Evolutionary conservation across 2,113 vertebrate species (phyloP).

Genomic region (Ondatra zibethicus): DNA sequence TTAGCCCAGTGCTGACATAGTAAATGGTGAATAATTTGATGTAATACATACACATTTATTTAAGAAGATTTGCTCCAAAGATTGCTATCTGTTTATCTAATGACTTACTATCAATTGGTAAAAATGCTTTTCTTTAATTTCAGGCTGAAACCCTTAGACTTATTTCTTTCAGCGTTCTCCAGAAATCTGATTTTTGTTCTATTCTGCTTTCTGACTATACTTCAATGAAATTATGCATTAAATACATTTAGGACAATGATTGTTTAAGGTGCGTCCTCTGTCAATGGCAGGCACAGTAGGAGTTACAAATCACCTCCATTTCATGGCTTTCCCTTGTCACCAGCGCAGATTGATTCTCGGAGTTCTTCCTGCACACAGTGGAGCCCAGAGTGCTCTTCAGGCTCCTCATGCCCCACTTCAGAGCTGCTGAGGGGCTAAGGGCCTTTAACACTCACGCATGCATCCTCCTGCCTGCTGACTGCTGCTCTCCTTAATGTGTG

Average conservation of each 20-base stretch:
- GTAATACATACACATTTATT: not conserved
- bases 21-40: not conserved
- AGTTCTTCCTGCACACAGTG: not conserved
- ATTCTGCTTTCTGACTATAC: not conserved
- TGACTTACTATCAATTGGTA: not conserved
- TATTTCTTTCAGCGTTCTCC: conserved; percentile 18
- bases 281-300: not conserved
- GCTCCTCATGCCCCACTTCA: not conserved
- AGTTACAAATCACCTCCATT: not conserved
- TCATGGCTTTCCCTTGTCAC: not conserved
- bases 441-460: accelerated
- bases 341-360: not conserved
- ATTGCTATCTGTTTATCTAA: not conserved
- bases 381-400: accelerated
- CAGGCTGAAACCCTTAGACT: not conserved
- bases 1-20: not conserved
- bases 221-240: not conserved
- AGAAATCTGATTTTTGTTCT: not conserved
- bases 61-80: conserved; percentile 23
- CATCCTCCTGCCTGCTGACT: not conserved
- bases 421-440: not conserved
- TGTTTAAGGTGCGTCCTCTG: not conserved
- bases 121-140: conserved; percentile 46
- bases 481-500: not conserved
- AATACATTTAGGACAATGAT: not conserved